phyloP scores from a whole-genome alignment of 1,140 invertebrate species.

The Armadillidium nasatum region DNA sequence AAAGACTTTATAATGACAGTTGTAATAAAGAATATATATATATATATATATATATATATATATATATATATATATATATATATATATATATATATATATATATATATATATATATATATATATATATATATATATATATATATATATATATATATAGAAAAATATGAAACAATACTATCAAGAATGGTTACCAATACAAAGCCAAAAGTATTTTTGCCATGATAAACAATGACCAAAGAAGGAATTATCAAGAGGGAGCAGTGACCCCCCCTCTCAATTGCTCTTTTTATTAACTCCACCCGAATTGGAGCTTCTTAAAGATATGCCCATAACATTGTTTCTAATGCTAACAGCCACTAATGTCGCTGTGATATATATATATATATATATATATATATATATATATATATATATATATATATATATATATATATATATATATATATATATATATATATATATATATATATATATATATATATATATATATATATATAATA shows the following conservation, averaged over 20 bases:
- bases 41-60: not conserved
- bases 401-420: conserved; percentile 13
- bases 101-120: conserved; percentile 15
- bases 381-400: conserved; percentile 15
- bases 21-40: no score
- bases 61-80: not conserved
- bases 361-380: not conserved
- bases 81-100: conserved; percentile 11
- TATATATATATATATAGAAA: conserved; percentile 5
- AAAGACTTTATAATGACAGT: no score
- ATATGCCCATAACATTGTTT: not conserved
- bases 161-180: not conserved
- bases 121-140: conserved; percentile 15
- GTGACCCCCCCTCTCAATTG: not conserved
- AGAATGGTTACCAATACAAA: not conserved
- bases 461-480: conserved; percentile 8
- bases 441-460: conserved; percentile 15
- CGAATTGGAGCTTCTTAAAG: not conserved
- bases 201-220: not conserved
- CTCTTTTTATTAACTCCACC: not conserved
- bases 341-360: not conserved
- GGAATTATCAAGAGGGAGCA: not conserved
- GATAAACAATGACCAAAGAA: not conserved
- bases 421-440: conserved; percentile 4
- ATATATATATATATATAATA: not conserved